phyloP scores from a whole-genome alignment of 2,888 invertebrate species.

The Aelia acuminata region DNA sequence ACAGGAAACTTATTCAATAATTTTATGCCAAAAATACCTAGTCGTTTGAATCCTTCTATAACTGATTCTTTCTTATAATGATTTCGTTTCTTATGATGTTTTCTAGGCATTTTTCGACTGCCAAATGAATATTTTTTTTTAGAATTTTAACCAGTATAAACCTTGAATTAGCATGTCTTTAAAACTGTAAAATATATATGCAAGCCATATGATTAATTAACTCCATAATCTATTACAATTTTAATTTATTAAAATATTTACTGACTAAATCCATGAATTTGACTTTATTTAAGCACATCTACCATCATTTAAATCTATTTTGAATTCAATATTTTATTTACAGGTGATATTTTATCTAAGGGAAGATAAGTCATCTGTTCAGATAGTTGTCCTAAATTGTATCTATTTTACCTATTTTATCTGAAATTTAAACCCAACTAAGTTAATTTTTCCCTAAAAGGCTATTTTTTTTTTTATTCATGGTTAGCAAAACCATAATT shows the following conservation, averaged over 20 bases:
- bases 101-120: slow-evolving; percentile 36
- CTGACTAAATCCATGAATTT: not conserved
- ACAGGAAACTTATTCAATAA: slow-evolving; percentile 16
- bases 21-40: slow-evolving; percentile 38
- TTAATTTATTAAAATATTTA: slow-evolving; percentile 19
- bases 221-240: slow-evolving; percentile 18
- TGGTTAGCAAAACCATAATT: not conserved
- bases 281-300: slow-evolving; percentile 10
- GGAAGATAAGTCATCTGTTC: not conserved
- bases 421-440: not conserved
- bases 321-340: not conserved
- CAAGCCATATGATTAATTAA: slow-evolving; percentile 19
- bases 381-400: not conserved
- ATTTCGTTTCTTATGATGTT: slow-evolving; percentile 43
- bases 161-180: slow-evolving; percentile 31
- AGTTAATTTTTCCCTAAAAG: not conserved
- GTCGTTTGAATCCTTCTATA: slow-evolving; percentile 23
- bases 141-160: slow-evolving; percentile 12
- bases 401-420: no score
- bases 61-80: slow-evolving; percentile 43
- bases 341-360: slow-evolving; percentile 9
- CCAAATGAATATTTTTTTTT: slow-evolving; percentile 17
- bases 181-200: not conserved
- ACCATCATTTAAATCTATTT: not conserved
- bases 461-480: not conserved